Base-by-base conservation (phyloP, 2,113 vertebrate genomes). In the Colaptes auratus region DNA sequence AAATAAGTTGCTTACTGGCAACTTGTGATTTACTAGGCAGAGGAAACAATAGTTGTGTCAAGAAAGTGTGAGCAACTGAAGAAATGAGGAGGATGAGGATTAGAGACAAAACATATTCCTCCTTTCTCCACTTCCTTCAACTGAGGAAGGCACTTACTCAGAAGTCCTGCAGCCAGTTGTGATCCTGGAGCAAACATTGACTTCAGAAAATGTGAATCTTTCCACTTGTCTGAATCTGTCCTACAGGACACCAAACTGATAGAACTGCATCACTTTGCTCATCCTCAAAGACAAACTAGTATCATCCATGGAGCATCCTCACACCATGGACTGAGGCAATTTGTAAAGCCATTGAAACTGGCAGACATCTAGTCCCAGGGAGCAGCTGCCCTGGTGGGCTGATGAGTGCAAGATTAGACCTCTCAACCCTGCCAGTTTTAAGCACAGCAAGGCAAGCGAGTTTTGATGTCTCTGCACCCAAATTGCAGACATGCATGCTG, bases 1-100 rank as follows among this genome's bases (percentile, higher is more conserved):
- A 82, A 74, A 69, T 20, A 77, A 64, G 16, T 88, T 95, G 72
- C 94, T 92, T 93, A 75, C 59, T 69, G 28, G 28, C 35, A 23
- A 27, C 14, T 76, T 85, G 66, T 79, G 71, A 84, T 85, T 80
- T 85, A 76, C 42, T 72, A 64, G 33, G 73, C 73, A 92, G 36
- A 58, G 56, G 24, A 88, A 90, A 80, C 27, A 93, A 55, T 60
- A 93, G 18, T 52, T 86, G 64, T 90, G 35, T 35, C 72, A 88
- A 92, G 60, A 66, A 94, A 92, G 39, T 58, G 73, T 73, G 64
- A 63, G 73, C 42, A 92, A 65, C 24, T 74, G 35, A 66, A 72
- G 17, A 31, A 56, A 56, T 52, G 28, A 58, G 10, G 36, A 92
- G 66, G 19, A 81, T 17, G 78, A 80, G 39, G 56, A 63, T 67